phyloP scores from a whole-genome alignment of 2,113 vertebrate genomes.

The Gallinago media region DNA sequence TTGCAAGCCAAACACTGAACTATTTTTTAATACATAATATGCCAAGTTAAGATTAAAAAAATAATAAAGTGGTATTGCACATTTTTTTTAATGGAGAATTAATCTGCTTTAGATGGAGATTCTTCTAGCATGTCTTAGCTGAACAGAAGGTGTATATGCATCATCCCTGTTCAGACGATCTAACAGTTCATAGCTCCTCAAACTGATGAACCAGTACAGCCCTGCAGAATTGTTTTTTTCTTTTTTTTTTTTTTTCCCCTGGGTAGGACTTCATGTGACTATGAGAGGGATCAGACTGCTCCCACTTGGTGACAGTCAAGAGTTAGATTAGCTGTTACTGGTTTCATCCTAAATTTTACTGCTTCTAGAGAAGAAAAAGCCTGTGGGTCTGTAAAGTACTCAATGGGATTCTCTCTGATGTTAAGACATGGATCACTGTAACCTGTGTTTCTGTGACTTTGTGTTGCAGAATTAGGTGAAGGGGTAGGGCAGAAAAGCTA shows the following conservation, averaged over 20 bases:
- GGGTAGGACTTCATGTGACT: neutral
- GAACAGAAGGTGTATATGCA: neutral
- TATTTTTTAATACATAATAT: neutral
- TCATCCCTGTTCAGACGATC: neutral
- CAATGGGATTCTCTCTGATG: neutral
- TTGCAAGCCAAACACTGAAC: neutral
- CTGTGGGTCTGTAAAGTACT: neutral
- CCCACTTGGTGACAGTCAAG: neutral
- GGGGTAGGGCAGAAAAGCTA: neutral
- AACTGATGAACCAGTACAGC: neutral
- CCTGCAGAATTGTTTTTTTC: neutral
- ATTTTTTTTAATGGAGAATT: neutral
- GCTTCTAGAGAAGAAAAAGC: neutral
- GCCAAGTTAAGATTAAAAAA: neutral
- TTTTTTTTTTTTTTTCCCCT: neutral
- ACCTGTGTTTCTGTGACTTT: neutral
- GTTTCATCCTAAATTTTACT: neutral
- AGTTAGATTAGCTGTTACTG: neutral
- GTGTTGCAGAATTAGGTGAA: neutral
- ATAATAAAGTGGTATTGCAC: neutral
- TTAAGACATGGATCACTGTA: neutral
- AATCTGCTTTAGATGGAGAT: neutral
- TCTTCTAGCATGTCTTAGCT: neutral
- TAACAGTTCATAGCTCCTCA: neutral
- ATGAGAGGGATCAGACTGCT: neutral